Evolutionary conservation across 1,140 invertebrate species (phyloP), one percentile per base, ranked within the genome.

Genomic region (Acarapis woodi): DNA sequence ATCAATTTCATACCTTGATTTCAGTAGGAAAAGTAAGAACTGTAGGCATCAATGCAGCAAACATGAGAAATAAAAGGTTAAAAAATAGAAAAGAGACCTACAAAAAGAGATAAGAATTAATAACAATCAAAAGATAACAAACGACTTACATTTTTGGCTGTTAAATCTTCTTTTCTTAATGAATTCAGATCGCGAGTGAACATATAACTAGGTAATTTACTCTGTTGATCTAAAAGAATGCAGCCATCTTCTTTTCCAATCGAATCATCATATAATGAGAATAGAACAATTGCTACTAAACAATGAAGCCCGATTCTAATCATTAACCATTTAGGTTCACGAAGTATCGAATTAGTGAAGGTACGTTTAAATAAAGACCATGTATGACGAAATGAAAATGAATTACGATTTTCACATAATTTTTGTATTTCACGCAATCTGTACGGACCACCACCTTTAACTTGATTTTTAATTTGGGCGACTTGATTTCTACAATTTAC

Each of bases 21-120:
- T 52, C 47, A 2, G 22, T 20, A 15, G 46, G 42, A 47, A 52
- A 41, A 10, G 24, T 25, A 8, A 42, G 12, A 2, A 24, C 37
- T 1, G 32, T 38, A 8, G 26, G 31, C 16, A 42, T 39, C 6
- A 22, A 6, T 12, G 32, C 15, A 15, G 35, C 35, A 24, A 32
- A 35, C 37, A 42, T 39, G 8, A 32, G 16, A 24, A 42, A 42
- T 4, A 41, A n/a, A 8, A 37, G 16, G 15, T 29, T 37, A 16
- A 37, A 37, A 31, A 37, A 37, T 23, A 37, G 18, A n/a, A 28
- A 37, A 4, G 36, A 30, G 5, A 37, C 23, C 16, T 37, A 29
- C 3, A n/a, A n/a, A n/a, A n/a, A n/a, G n/a, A n/a, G n/a, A n/a
- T n/a, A n/a, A n/a, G n/a, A n/a, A n/a, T n/a, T n/a, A n/a, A n/a